phyloP scores from a whole-genome alignment of 2,888 invertebrate genomes.

The Harmothoe impar region DNA sequence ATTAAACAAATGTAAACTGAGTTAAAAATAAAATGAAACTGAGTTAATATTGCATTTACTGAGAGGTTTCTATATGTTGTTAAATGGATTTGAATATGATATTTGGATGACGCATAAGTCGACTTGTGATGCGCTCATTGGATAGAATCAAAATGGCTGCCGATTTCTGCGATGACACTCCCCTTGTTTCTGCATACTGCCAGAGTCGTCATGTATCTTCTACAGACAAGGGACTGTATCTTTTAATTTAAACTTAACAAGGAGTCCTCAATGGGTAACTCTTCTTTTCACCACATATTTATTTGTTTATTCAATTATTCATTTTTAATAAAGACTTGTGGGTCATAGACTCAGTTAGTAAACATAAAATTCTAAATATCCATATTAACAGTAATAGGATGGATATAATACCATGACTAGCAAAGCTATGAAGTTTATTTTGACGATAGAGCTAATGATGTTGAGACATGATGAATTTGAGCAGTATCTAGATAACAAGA shows the following conservation, averaged over 20 bases:
- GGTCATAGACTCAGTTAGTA: background rate
- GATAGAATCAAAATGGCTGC: background rate
- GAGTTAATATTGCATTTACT: too few species aligned
- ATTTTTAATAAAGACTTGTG: background rate
- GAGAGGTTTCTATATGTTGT: too few species aligned
- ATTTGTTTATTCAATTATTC: background rate
- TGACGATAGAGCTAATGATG: background rate
- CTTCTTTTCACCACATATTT: background rate
- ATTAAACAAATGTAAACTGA: too few species aligned
- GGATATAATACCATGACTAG: too few species aligned
- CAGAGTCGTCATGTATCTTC: background rate
- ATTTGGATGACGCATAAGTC: background rate
- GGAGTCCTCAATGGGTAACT: background rate
- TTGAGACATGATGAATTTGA: background rate
- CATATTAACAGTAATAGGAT: too few species aligned
- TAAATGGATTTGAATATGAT: too few species aligned
- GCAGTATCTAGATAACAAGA: slow-evolving; percentile 32
- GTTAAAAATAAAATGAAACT: too few species aligned
- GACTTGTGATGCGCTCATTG: background rate
- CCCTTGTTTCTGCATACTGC: slow-evolving; percentile 15
- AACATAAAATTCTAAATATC: background rate
- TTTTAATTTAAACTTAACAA: background rate
- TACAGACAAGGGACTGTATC: background rate
- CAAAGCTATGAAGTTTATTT: slow-evolving; percentile 9
- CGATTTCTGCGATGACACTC: background rate